Evolutionary conservation across 2,888 invertebrate genomes (phyloP), one percentile per base, ranked within the genome.

Genomic region (Timema cristinae): DNA sequence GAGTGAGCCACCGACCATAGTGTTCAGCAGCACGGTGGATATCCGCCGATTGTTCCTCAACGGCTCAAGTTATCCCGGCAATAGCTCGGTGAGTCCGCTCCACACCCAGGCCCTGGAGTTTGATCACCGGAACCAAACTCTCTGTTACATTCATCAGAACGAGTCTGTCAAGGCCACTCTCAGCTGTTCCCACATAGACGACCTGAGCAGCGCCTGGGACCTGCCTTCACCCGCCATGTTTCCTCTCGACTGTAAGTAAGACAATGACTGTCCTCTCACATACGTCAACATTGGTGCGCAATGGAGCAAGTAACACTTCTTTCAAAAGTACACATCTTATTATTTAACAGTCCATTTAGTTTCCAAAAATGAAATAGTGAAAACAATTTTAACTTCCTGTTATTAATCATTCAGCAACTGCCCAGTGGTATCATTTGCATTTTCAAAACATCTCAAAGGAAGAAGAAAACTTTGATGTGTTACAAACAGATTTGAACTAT

Each of bases 21-120:
- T 92, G 68, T 88, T 91, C 80, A 88, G 90, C 75, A 91, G 91
- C 74, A 85, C 87, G 78, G 82, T 84, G 72, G 88, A 89, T 79
- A 86, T 94, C 71, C 85, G 86, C 75, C 86, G 90, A 76, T 84
- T 88, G 71, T 85, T 86, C 77, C 81, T 87, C 66, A 85, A 86
- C 77, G 89, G 89, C 32, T 81, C 82, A 71, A 77, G 79, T 59
- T 83, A 81, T 80, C 80, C 82, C 61, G 80, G 82, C 66, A 81
- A 84, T 76, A 82, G 83, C 49, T 77, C 81, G 10, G 75, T 86
- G 70, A 78, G 79, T 69, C 76, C 82, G 15, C 76, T 82, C 50
- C 84, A 83, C 75, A 83, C 82, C 69, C 81, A 79, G 47, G 86
- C 87, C 15, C 81, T 91, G 74, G 90, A 90, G 80, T 88, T 90